A percentile compares a stretch with the other conserved stretches of the same genome.
Conservation (phyloP, 2,888 invertebrate genomes). For the Theretra japonica region DNA sequence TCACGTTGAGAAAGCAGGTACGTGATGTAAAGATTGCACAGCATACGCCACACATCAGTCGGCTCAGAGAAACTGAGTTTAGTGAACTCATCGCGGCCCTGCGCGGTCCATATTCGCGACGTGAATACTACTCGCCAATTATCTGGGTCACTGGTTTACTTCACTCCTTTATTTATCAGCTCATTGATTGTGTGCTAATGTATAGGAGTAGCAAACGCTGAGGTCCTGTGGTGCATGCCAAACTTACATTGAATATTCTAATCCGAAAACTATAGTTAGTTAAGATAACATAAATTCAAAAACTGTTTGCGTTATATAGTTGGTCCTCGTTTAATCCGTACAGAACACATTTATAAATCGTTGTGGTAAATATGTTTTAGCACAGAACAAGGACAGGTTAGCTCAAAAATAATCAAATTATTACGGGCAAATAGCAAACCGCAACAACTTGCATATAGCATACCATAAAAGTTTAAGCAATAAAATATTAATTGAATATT, state of each 20-base stretch:
- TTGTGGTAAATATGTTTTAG: too few species aligned
- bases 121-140: constrained; percentile 9
- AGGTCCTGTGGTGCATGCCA: not conserved
- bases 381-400: too few species aligned
- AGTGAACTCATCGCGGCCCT: not conserved
- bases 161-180: not conserved
- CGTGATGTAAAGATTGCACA: constrained; percentile 6
- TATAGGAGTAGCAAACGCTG: not conserved
- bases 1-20: constrained; percentile 4
- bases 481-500: too few species aligned
- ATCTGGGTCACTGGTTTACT: constrained; percentile 6
- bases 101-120: constrained; percentile 3
- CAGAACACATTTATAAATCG: too few species aligned
- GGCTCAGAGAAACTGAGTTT: constrained; percentile 13
- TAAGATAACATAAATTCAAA: too few species aligned
- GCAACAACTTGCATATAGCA: too few species aligned
- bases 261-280: too few species aligned
- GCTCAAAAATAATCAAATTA: too few species aligned
- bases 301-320: too few species aligned
- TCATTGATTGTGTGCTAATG: not conserved
- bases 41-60: not conserved
- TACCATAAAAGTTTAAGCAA: too few species aligned
- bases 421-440: too few species aligned
- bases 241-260: too few species aligned
- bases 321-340: not conserved